Conservation (phyloP, 2,888 invertebrate genomes). For the Pegoplata infirma region DNA sequence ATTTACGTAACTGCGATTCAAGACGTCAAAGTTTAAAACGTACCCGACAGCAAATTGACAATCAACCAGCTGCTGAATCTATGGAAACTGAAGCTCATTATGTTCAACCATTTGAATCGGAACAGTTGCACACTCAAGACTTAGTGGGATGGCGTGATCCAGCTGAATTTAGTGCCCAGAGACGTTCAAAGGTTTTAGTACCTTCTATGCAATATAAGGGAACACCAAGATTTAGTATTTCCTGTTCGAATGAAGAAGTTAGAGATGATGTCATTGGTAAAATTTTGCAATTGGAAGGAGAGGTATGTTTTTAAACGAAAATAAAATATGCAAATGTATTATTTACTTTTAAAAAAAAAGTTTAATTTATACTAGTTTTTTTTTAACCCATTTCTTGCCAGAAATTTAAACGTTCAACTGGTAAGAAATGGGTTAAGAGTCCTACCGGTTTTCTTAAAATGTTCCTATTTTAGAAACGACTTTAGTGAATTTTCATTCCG, state of each 20-base stretch:
- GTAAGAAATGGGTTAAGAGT: too few relatives aligned
- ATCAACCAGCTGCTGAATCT: conserved; percentile 44
- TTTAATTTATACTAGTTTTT: too few relatives aligned
- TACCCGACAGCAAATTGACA: conserved; percentile 37
- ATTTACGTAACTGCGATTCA: conserved; percentile 72
- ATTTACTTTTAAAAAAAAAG: background rate
- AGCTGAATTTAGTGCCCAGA: conserved; percentile 72
- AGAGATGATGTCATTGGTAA: conserved; percentile 69
- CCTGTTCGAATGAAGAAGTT: conserved; percentile 72
- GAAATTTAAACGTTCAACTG: too few relatives aligned
- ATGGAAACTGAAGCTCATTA: conserved; percentile 68
- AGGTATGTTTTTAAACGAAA: conserved; percentile 51
- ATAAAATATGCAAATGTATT: background rate
- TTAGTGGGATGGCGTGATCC: conserved; percentile 87
- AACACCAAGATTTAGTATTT: conserved; percentile 75
- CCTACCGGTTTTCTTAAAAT: too few relatives aligned
- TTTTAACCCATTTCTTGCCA: too few relatives aligned
- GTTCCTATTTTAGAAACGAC: too few relatives aligned
- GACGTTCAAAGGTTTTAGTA: conserved; percentile 64
- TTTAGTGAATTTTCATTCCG: too few relatives aligned
- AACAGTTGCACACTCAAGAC: conserved; percentile 78
- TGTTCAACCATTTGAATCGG: conserved; percentile 74
- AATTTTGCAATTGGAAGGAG: conserved; percentile 70
- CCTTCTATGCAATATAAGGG: conserved; percentile 70
- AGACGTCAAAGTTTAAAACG: conserved; percentile 72